These are phyloP conservation scores for Sycophila texana DNA, from an alignment of 2,888 invertebrate species.

Conservation along the genomic window DNA sequence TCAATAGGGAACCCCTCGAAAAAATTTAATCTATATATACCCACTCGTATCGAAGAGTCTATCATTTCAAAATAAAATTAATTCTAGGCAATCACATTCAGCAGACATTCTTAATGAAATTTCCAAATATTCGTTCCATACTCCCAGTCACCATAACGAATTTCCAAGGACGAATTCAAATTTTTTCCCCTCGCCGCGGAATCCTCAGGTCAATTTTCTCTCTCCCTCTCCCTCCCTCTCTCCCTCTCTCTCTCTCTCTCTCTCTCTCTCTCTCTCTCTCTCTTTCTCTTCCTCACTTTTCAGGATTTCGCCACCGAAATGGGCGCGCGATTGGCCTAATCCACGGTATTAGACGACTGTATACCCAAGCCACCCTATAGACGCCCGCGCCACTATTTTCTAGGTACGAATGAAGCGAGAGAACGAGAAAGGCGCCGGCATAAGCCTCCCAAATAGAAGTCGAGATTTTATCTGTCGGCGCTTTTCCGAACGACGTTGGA, in stretches of 20 bases:
- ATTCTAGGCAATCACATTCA: too few species aligned
- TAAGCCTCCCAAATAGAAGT: not conserved
- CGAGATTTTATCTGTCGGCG: conserved; percentile 2
- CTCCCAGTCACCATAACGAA: not conserved
- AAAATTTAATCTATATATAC: too few species aligned
- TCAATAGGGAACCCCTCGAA: too few species aligned
- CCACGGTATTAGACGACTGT: conserved; percentile 15
- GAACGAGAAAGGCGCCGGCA: not conserved
- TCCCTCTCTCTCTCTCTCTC: not conserved
- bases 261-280: not conserved
- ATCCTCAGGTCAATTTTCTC: not conserved
- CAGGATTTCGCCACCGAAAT: not conserved
- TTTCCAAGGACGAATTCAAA: conserved; percentile 39
- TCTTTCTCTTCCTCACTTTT: not conserved
- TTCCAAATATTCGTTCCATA: too few species aligned
- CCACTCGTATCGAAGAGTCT: too few species aligned
- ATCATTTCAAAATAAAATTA: too few species aligned
- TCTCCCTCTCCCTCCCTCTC: not conserved
- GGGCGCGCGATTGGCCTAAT: conserved; percentile 32
- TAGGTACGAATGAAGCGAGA: not conserved
- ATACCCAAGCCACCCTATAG: not conserved
- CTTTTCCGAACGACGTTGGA: not conserved
- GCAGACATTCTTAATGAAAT: too few species aligned
- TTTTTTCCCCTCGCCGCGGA: conserved; percentile 23
- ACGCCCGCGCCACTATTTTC: conserved; percentile 4